Evolutionary conservation across 2,113 vertebrate genomes (phyloP).

Genomic region (Stigmatopora nigra): DNA sequence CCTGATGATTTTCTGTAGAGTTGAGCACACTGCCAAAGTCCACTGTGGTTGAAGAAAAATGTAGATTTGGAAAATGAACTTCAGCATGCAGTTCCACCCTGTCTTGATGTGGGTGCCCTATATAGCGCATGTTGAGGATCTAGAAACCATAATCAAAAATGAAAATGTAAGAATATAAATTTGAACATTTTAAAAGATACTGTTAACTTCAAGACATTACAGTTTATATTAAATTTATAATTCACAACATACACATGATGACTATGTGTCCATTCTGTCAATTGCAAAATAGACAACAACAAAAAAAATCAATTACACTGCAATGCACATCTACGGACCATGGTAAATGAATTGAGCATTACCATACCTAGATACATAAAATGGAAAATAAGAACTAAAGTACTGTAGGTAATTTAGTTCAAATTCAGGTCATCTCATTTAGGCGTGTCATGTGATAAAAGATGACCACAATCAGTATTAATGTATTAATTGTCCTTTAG

Average conservation of each 20-base stretch:
- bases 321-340: too few species aligned
- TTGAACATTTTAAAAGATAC: not conserved
- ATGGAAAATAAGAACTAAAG: too few species aligned
- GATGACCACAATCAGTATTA: not conserved
- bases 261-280: too few species aligned
- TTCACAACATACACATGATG: not conserved
- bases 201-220: not conserved
- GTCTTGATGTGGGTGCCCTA: slow-evolving; percentile 73
- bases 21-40: slow-evolving; percentile 83
- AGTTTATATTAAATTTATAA: not conserved
- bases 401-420: too few species aligned
- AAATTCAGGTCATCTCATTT: too few species aligned
- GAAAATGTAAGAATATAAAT: not conserved
- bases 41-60: slow-evolving; percentile 65
- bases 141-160: slow-evolving; percentile 9
- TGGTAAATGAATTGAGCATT: too few species aligned
- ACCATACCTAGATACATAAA: too few species aligned
- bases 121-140: slow-evolving; percentile 67
- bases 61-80: slow-evolving; percentile 78
- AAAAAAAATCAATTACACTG: too few species aligned
- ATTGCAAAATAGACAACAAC: too few species aligned
- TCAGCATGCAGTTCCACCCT: slow-evolving; percentile 65
- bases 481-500: not conserved
- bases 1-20: slow-evolving; percentile 59
- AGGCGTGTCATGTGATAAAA: not conserved